Evolutionary conservation across 2,888 invertebrate genomes (phyloP).

Genomic region (Heliconius ethilla): DNA sequence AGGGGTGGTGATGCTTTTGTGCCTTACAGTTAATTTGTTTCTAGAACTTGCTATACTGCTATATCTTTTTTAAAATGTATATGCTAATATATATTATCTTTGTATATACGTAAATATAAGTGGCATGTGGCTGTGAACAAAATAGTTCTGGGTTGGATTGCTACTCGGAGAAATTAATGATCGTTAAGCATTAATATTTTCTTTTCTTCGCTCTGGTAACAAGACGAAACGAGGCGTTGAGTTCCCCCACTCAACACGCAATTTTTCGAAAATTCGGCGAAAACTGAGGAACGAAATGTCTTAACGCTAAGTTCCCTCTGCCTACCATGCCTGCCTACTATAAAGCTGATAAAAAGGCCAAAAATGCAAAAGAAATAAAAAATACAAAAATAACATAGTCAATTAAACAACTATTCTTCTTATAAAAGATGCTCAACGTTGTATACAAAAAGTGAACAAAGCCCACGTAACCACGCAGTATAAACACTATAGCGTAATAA

Average conservation of each 20-base stretch:
- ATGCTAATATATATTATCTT: not conserved
- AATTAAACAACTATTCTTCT: not conserved
- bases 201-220: too few relatives aligned
- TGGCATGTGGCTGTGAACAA: too few relatives aligned
- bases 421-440: not conserved
- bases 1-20: slow-evolving; percentile 34
- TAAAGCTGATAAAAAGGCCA: too few relatives aligned
- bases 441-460: slow-evolving; percentile 2
- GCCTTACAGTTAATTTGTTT: slow-evolving; percentile 37
- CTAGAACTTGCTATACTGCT: not conserved
- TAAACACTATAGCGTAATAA: slow-evolving; percentile 16
- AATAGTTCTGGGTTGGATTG: too few relatives aligned
- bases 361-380: not conserved
- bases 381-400: not conserved
- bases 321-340: too few relatives aligned
- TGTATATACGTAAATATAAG: not conserved
- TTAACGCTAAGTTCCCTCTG: too few relatives aligned
- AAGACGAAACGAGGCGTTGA: too few relatives aligned
- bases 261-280: too few relatives aligned
- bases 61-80: not conserved
- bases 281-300: too few relatives aligned
- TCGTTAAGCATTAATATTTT: too few relatives aligned
- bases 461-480: not conserved
- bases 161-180: too few relatives aligned
- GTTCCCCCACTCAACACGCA: too few relatives aligned